Conservation (phyloP, 2,113 vertebrate genomes). For the Cinclus cinclus region DNA sequence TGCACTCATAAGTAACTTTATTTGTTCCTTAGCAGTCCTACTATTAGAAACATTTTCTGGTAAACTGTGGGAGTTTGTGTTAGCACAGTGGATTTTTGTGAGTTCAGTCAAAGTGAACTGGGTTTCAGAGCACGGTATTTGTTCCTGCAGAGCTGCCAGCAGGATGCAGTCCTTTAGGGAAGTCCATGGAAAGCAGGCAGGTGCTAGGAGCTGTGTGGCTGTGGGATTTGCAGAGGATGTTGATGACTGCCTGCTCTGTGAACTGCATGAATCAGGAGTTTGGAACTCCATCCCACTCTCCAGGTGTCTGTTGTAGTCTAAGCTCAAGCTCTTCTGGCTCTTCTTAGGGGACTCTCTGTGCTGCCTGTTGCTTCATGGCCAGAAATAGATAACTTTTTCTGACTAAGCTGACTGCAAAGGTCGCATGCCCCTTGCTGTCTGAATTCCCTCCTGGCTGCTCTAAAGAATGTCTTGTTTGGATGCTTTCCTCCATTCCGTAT, state of each 20-base stretch:
- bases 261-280: neutral
- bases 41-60: neutral
- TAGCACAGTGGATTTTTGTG: neutral
- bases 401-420: neutral
- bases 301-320: neutral
- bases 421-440: neutral
- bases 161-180: neutral
- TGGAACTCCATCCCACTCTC: neutral
- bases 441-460: neutral
- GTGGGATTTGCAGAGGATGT: neutral
- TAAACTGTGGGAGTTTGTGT: neutral
- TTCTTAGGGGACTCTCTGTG: neutral
- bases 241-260: neutral
- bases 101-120: neutral
- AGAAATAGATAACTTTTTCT: slow-evolving; percentile 47
- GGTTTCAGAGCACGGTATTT: neutral
- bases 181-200: neutral
- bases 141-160: neutral
- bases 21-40: neutral
- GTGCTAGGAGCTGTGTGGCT: neutral
- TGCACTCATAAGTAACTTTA: neutral
- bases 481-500: neutral
- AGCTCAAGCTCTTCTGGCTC: neutral
- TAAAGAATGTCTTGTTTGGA: neutral
- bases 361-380: neutral